Evolutionary conservation across 2,797 vertebrate genomes (phyloP).

Genomic region (Sternotherus odoratus): DNA sequence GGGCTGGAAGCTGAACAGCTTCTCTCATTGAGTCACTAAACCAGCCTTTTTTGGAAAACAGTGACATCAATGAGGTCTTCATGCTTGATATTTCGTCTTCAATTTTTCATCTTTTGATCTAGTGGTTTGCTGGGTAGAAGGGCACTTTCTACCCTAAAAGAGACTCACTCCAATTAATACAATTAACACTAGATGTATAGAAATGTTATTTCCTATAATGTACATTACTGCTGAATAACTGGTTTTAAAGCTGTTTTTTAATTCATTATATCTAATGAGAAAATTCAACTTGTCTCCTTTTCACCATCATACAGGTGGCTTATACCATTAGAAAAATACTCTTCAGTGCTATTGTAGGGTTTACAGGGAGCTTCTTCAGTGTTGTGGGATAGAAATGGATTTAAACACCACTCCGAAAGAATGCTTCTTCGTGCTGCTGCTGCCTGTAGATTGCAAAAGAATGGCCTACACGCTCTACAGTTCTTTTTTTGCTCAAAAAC

Average conservation of each 20-base stretch:
- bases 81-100: conserved; percentile 73
- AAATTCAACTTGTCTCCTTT: conserved; percentile 79
- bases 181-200: conserved; percentile 82
- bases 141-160: conserved; percentile 74
- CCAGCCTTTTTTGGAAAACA: conserved; percentile 71
- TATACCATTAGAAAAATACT: conserved; percentile 86
- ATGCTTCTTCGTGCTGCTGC: conserved; percentile 73
- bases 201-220: conserved; percentile 80
- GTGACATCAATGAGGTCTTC: conserved; percentile 79
- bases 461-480: conserved; percentile 85
- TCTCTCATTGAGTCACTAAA: conserved; percentile 77
- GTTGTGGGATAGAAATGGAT: conserved; percentile 69
- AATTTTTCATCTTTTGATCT: conserved; percentile 75
- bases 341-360: conserved; percentile 81
- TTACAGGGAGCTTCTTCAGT: conserved; percentile 72
- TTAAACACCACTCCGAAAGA: conserved; percentile 69
- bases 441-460: conserved; percentile 77
- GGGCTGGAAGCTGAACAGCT: conserved; percentile 81
- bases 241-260: conserved; percentile 79
- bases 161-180: conserved; percentile 78
- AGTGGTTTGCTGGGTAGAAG: conserved; percentile 75
- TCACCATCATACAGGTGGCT: conserved; percentile 74
- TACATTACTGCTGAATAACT: conserved; percentile 78
- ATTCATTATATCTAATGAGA: conserved; percentile 80
- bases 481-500: conserved; percentile 84